phyloP scores from a whole-genome alignment of 2,797 vertebrate species.

The Sebastes steindachneri region DNA sequence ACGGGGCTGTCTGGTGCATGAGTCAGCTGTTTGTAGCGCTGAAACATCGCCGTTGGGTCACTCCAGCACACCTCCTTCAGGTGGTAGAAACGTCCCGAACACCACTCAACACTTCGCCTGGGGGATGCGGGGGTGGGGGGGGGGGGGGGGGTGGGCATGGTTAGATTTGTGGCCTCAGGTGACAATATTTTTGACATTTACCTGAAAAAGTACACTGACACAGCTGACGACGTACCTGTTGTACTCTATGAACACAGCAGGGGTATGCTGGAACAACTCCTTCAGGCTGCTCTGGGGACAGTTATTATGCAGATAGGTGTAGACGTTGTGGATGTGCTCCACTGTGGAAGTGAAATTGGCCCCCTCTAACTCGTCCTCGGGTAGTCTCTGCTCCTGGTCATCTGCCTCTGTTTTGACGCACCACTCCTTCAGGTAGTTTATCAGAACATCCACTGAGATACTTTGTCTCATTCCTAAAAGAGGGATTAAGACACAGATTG shows the following conservation, averaged over 20 bases:
- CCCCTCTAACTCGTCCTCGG: conserved; percentile 56
- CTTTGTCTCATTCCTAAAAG: conserved; percentile 79
- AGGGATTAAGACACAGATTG: background rate
- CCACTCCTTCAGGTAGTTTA: conserved; percentile 82
- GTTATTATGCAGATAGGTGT: conserved; percentile 75
- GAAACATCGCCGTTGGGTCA: conserved; percentile 81
- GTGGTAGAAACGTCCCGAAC: conserved; percentile 81
- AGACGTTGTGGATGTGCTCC: conserved; percentile 80
- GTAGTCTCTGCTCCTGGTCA: conserved; percentile 22
- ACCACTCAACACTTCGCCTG: conserved; percentile 62
- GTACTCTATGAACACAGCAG: conserved; percentile 82
- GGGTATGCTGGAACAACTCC: conserved; percentile 81
- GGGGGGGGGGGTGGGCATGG: background rate
- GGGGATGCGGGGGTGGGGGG: no score
- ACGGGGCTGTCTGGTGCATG: conserved; percentile 50
- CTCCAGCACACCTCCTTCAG: conserved; percentile 86
- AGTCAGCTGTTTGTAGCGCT: conserved; percentile 72
- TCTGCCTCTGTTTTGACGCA: conserved; percentile 59
- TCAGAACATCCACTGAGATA: conserved; percentile 73
- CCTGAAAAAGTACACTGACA: background rate
- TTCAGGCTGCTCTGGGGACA: conserved; percentile 72
- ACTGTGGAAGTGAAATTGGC: conserved; percentile 74
- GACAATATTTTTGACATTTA: background rate
- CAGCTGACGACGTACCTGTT: conserved; percentile 53
- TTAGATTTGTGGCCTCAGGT: background rate